Conservation (phyloP, 1,140 invertebrate genomes). For the Geopemphigus sp. region DNA sequence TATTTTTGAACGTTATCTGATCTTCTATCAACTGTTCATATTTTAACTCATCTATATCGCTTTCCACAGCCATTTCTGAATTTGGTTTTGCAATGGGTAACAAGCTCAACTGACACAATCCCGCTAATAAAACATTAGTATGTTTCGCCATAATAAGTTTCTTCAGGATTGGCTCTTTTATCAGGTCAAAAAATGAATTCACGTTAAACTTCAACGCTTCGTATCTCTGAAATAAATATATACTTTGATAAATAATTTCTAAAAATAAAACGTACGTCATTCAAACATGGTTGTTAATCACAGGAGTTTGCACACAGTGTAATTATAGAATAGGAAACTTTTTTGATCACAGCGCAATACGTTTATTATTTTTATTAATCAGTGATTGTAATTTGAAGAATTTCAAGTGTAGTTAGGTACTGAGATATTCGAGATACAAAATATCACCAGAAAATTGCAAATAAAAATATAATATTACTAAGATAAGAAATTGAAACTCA, state of each 20-base stretch:
- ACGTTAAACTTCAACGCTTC: constrained; percentile 21
- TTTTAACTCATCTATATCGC: constrained; percentile 23
- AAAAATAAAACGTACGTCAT: neutral
- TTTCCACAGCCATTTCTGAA: neutral
- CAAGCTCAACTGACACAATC: constrained; percentile 23
- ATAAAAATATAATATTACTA: too few relatives aligned
- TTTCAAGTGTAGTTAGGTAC: too few relatives aligned
- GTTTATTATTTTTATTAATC: too few relatives aligned
- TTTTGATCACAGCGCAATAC: too few relatives aligned
- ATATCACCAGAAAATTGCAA: too few relatives aligned
- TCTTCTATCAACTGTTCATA: constrained; percentile 27
- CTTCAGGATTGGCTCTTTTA: constrained; percentile 24
- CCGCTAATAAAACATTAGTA: constrained; percentile 1
- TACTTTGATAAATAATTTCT: neutral
- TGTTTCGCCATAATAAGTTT: neutral
- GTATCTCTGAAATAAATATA: constrained; percentile 16
- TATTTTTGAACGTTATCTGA: neutral
- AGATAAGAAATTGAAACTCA: too few relatives aligned
- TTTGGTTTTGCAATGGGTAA: constrained; percentile 26
- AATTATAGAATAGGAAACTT: too few relatives aligned
- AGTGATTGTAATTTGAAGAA: too few relatives aligned
- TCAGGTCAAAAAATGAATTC: constrained; percentile 2
- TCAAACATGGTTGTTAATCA: too few relatives aligned
- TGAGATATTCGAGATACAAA: too few relatives aligned
- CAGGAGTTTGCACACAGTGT: too few relatives aligned